A percentile compares a stretch with the other conserved stretches of the same genome.
Conservation (phyloP, 2,797 vertebrate species). For the Bovichtus diacanthus region DNA sequence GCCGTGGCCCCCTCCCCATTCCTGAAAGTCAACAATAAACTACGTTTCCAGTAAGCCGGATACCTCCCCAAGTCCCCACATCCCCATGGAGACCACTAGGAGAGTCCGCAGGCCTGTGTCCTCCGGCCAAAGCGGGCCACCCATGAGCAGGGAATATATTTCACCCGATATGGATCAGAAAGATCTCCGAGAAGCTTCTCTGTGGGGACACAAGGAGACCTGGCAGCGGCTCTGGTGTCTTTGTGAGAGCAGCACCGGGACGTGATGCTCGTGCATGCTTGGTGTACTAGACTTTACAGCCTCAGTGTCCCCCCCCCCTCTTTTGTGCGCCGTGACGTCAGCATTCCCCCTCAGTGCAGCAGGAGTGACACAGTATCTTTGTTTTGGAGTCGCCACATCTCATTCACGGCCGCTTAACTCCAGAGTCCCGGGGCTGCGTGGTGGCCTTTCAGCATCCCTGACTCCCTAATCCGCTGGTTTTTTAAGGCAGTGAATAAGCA, state of each 20-base stretch:
- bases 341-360: slow-evolving; percentile 34
- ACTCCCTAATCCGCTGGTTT: slow-evolving; percentile 72
- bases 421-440: slow-evolving; percentile 34
- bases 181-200: slow-evolving; percentile 8
- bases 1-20: slow-evolving; percentile 63
- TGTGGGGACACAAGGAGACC: slow-evolving; percentile 20
- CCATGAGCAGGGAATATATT: slow-evolving; percentile 63
- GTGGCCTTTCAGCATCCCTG: slow-evolving; percentile 64
- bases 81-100: slow-evolving; percentile 81
- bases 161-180: slow-evolving; percentile 56
- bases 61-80: slow-evolving; percentile 76
- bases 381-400: slow-evolving; percentile 70
- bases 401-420: slow-evolving; percentile 78
- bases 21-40: slow-evolving; percentile 87
- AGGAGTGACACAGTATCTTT: slow-evolving; percentile 70
- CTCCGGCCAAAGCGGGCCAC: slow-evolving; percentile 73
- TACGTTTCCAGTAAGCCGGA: slow-evolving; percentile 86
- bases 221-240: slow-evolving; percentile 30
- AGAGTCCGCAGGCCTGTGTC: slow-evolving; percentile 60
- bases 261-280: too few relatives aligned
- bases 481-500: slow-evolving; percentile 61
- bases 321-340: slow-evolving; percentile 68
- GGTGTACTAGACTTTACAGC: slow-evolving; percentile 38
- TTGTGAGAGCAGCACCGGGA: slow-evolving; percentile 13
- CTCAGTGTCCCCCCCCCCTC: slow-evolving; percentile 11